phyloP scores from a whole-genome alignment of 2,113 vertebrate species.

The Varanus salvator region DNA sequence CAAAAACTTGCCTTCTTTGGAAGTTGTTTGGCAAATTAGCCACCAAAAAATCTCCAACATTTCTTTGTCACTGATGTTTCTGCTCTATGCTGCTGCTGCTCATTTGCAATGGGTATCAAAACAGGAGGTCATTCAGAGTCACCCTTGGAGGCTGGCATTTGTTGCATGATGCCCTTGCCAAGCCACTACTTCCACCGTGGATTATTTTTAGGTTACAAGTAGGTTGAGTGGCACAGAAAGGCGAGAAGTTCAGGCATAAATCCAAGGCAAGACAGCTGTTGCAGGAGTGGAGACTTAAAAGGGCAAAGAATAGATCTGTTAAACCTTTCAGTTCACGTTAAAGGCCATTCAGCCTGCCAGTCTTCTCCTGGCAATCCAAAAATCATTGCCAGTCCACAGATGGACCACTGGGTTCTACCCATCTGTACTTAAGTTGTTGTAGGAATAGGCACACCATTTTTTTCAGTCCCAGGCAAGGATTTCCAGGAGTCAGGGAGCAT shows the following conservation, averaged over 20 bases:
- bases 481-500: not conserved
- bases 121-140: slow-evolving; percentile 18
- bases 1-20: not conserved
- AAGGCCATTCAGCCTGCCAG: not conserved
- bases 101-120: slow-evolving; percentile 12
- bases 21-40: not conserved
- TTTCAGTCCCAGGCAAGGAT: not conserved
- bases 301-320: not conserved
- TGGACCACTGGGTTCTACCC: not conserved
- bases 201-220: slow-evolving; percentile 29
- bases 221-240: slow-evolving; percentile 19
- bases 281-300: slow-evolving; percentile 3
- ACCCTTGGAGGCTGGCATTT: slow-evolving; percentile 23
- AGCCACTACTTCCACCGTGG: slow-evolving; percentile 13
- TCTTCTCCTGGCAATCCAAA: not conserved
- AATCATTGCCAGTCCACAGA: not conserved
- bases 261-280: slow-evolving; percentile 23
- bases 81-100: not conserved
- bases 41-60: not conserved
- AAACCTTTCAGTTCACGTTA: slow-evolving; percentile 2
- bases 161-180: slow-evolving; percentile 2
- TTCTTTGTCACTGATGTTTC: not conserved
- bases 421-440: not conserved
- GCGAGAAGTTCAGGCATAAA: slow-evolving; percentile 19
- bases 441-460: not conserved